Evolutionary conservation across 2,113 vertebrate species (phyloP), one percentile per base, ranked within the genome.

Genomic region (Tympanuchus pallidicinctus): DNA sequence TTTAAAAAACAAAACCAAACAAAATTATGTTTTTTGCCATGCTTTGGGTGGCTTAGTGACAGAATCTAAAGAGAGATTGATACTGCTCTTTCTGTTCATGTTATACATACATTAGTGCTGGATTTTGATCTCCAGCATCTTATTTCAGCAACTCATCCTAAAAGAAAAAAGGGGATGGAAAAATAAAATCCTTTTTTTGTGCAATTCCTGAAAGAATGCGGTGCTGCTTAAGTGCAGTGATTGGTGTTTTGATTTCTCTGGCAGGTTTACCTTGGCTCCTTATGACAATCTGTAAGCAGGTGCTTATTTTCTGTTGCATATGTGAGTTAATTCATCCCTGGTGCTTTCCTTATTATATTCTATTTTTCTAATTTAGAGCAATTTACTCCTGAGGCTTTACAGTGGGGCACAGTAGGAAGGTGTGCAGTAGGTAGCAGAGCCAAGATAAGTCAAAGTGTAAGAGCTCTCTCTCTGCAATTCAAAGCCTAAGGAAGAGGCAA

Each of bases 391-490:
- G 66, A 56, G 56, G 24, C 54, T 92, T 95, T 88, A 63, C 25
- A 64, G 30, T 63, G 38, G 56, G 32, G 66, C 30, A 28, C 86
- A 90, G 1, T 59, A 74, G 24, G 61, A 57, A 45, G 38, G 42
- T 64, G 56, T 86, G 70, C 30, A 32, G 78, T 78, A 88, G 61
- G 83, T 93, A 14, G 54, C 5, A 54, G 71, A 86, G 36, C 47
- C 0, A 25, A 91, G 73, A 40, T 59, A 91, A 95, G 50, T 60
- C 1, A 0, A 78, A 71, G 13, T 21, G 85, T 19, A 59, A 86
- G 94, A 80, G 70, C 64, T 86, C 86, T 86, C 17, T 82, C 38
- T 36, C 65, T 79, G 38, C 43, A 74, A 84, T 90, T 82, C 56
- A 72, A 60, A 73, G 86, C 56, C 67, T 72, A 72, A 91, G n/a